Conservation (phyloP, 2,113 vertebrate species). For the Nothocercus nigrocapillus region DNA sequence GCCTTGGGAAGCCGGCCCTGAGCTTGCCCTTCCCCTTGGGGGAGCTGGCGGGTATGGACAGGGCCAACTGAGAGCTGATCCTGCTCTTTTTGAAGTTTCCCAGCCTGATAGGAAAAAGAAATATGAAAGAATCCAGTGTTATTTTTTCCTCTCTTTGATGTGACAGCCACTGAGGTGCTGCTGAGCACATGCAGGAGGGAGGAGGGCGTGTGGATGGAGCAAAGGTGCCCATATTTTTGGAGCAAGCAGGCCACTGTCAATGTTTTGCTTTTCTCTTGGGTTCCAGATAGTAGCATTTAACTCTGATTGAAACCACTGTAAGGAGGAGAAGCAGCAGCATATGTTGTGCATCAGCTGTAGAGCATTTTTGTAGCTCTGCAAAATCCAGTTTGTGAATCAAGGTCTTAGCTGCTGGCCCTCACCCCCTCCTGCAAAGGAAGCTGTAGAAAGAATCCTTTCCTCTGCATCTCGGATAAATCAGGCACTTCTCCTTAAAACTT, state of each 20-base stretch:
- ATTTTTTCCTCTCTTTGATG: background rate
- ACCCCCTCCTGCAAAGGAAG: background rate
- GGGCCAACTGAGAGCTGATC: background rate
- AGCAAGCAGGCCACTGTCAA: background rate
- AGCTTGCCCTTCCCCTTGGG: background rate
- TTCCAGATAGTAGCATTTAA: background rate
- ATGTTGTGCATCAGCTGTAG: background rate
- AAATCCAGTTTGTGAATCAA: background rate
- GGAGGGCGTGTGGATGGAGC: background rate
- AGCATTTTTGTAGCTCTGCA: background rate
- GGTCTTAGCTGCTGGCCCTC: background rate
- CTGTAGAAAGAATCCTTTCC: background rate
- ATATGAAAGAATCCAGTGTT: background rate
- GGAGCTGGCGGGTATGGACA: accelerated
- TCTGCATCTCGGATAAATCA: background rate
- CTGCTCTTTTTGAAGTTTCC: background rate
- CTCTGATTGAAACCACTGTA: background rate
- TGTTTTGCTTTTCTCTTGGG: background rate
- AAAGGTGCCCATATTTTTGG: background rate
- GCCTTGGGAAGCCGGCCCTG: background rate
- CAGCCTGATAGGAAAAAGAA: background rate
- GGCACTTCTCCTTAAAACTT: background rate
- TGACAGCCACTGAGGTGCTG: background rate
- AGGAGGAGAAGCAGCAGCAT: background rate
- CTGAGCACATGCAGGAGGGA: background rate